Evolutionary conservation across 2,888 invertebrate species (phyloP).

Genomic region (Ochropleura plecta): DNA sequence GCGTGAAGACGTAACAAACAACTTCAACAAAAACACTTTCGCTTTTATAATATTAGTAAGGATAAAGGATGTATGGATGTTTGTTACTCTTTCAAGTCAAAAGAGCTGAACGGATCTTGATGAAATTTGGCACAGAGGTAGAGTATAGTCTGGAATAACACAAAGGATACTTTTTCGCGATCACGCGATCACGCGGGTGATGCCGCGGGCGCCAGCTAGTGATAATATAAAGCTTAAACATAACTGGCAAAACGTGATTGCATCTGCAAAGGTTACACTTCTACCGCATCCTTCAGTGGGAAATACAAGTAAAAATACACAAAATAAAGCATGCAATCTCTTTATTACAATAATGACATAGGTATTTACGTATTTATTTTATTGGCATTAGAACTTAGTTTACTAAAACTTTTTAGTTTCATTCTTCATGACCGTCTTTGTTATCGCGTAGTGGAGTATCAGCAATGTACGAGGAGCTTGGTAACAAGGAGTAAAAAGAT

Average conservation of each 20-base stretch:
- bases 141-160: too few species aligned
- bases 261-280: too few species aligned
- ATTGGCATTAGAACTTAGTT: not conserved
- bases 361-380: slow-evolving; percentile 32
- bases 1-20: too few species aligned
- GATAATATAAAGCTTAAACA: not conserved
- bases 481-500: not conserved
- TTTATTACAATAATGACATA: slow-evolving; percentile 28
- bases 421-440: not conserved
- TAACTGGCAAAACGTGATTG: not conserved
- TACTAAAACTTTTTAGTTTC: not conserved
- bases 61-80: too few species aligned
- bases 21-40: too few species aligned
- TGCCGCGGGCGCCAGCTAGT: not conserved
- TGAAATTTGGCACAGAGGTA: too few species aligned
- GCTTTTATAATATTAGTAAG: too few species aligned
- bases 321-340: slow-evolving; percentile 3
- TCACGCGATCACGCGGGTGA: too few species aligned
- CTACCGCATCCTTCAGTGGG: not conserved
- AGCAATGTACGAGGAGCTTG: not conserved
- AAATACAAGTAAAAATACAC: not conserved
- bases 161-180: too few species aligned
- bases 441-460: not conserved
- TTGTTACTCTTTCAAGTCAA: too few species aligned
- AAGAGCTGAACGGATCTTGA: too few species aligned